Evolutionary conservation across 2,797 vertebrate genomes (phyloP).

Genomic region (Rhinophrynus dorsalis): DNA sequence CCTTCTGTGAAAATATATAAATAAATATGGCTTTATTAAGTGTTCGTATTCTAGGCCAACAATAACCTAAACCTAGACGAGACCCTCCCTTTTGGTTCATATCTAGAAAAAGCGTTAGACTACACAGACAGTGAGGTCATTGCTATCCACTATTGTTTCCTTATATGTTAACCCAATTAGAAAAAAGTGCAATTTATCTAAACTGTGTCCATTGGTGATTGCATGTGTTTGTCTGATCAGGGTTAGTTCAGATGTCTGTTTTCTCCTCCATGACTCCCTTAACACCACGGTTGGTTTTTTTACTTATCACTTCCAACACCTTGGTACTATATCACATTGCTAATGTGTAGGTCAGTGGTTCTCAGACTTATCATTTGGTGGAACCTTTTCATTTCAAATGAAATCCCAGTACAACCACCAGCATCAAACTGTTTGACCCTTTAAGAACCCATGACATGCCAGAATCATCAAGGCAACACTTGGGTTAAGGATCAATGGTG

Average conservation of each 20-base stretch:
- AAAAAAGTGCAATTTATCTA: slow-evolving; percentile 68
- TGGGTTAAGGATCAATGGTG: no score
- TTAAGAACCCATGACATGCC: no score
- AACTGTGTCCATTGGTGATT: slow-evolving; percentile 68
- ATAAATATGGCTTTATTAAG: slow-evolving; percentile 47
- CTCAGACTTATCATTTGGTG: no score
- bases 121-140: slow-evolving; percentile 69
- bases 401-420: no score
- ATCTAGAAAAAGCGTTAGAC: slow-evolving; percentile 55
- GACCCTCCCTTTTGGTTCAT: slow-evolving; percentile 57
- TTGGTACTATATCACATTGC: no score
- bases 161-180: slow-evolving; percentile 65
- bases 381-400: no score
- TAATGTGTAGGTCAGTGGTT: no score
- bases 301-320: no score
- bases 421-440: no score
- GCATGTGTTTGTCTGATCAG: slow-evolving; percentile 63
- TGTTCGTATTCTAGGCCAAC: slow-evolving; percentile 61
- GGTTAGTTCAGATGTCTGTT: slow-evolving; percentile 48
- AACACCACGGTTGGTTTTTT: background rate
- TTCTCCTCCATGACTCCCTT: slow-evolving; percentile 30
- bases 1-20: slow-evolving; percentile 47
- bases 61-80: slow-evolving; percentile 61
- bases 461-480: no score
- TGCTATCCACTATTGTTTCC: slow-evolving; percentile 61